Evolutionary conservation across 2,797 vertebrate genomes (phyloP).

Genomic region (Siniperca obscura): DNA sequence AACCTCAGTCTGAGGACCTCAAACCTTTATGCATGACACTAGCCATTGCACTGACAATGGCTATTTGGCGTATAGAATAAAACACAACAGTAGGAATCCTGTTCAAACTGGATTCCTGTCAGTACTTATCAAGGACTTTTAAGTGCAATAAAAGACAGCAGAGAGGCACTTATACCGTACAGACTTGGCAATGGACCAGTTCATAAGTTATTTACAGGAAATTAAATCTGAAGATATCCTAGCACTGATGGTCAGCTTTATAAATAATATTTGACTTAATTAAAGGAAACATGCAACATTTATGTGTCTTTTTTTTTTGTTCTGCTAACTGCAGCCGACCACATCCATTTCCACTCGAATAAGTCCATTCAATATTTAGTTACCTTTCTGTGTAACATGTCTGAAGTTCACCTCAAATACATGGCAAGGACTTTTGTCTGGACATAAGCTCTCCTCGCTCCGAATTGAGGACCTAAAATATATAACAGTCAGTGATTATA

Average conservation of each 20-base stretch:
- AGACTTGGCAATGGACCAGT: slow-evolving; percentile 23
- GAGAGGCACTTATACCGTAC: slow-evolving; percentile 14
- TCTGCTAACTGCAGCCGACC: slow-evolving; percentile 48
- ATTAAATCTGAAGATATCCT: slow-evolving; percentile 18
- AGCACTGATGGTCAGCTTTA: slow-evolving; percentile 6
- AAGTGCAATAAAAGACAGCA: slow-evolving; percentile 28
- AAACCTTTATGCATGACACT: slow-evolving; percentile 1
- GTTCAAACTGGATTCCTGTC: slow-evolving; percentile 32
- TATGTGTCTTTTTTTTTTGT: slow-evolving; percentile 46
- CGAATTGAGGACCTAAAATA: slow-evolving; percentile 37
- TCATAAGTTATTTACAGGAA: slow-evolving; percentile 19
- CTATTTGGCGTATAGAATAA: slow-evolving; percentile 11
- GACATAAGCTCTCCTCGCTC: slow-evolving; percentile 33
- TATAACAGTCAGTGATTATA: slow-evolving; percentile 38
- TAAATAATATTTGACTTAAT: slow-evolving; percentile 48
- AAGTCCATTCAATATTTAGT: slow-evolving; percentile 72
- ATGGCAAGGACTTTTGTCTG: slow-evolving; percentile 47
- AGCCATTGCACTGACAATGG: slow-evolving; percentile 7
- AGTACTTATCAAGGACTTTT: slow-evolving; percentile 4
- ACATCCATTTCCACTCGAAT: slow-evolving; percentile 50
- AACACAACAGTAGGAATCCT: slow-evolving; percentile 26
- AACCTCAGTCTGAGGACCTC: not conserved
- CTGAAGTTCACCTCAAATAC: slow-evolving; percentile 54
- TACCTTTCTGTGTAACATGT: slow-evolving; percentile 52
- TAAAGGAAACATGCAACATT: slow-evolving; percentile 59